Conservation (phyloP, 2,888 invertebrate species). For the Synergus laeviventris region DNA sequence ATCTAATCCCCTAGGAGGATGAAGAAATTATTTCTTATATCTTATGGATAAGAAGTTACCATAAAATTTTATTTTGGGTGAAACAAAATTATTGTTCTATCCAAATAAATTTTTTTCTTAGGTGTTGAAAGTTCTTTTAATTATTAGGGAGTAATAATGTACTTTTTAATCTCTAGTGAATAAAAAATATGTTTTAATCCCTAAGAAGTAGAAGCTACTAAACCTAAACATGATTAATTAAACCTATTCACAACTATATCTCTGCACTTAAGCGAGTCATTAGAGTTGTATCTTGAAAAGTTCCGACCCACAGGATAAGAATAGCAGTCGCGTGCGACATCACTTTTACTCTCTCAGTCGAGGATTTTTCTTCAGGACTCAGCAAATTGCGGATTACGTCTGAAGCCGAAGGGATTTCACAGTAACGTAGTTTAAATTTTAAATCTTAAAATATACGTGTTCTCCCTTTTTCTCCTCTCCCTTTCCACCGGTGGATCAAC, state of each 20-base stretch:
- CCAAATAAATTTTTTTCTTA: too few relatives aligned
- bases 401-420: conserved; percentile 6
- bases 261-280: conserved; percentile 1
- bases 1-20: too few relatives aligned
- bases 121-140: too few relatives aligned
- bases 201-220: too few relatives aligned
- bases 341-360: neutral
- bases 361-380: conserved; percentile 21
- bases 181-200: too few relatives aligned
- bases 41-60: too few relatives aligned
- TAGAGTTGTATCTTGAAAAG: conserved; percentile 1
- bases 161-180: too few relatives aligned
- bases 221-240: neutral
- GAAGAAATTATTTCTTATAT: too few relatives aligned
- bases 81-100: too few relatives aligned
- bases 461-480: neutral
- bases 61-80: too few relatives aligned
- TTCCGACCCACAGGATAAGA: neutral
- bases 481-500: neutral
- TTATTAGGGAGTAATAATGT: too few relatives aligned
- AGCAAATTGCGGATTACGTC: conserved; percentile 21
- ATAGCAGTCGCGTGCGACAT: conserved; percentile 6
- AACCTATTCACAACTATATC: neutral
- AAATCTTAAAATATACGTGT: conserved; percentile 7
- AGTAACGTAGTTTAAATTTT: conserved; percentile 28